A percentile compares a stretch with the other conserved stretches of the same genome.
Conservation (phyloP, 2,888 invertebrate genomes). For the Drosophila ustulata region DNA sequence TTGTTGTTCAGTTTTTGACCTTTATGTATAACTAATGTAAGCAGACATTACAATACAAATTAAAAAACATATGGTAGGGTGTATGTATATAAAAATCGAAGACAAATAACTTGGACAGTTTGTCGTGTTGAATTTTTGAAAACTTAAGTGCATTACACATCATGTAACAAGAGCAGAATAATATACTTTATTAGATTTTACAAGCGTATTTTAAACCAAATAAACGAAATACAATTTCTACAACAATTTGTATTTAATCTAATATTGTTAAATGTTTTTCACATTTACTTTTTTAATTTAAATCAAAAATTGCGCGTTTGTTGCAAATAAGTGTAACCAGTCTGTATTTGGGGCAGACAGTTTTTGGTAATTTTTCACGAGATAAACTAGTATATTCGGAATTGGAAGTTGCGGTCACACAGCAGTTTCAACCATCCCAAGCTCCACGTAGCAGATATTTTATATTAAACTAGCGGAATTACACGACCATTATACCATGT, state of each 20-base stretch:
- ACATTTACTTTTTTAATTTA: neutral
- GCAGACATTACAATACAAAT: constrained; percentile 37
- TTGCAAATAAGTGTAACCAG: neutral
- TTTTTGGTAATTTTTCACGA: neutral
- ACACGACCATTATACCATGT: constrained; percentile 28
- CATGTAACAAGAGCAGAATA: constrained; percentile 27
- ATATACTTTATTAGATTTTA: constrained; percentile 64
- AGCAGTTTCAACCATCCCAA: constrained; percentile 33
- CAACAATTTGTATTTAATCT: neutral
- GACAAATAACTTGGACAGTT: constrained; percentile 18
- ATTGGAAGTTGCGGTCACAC: constrained; percentile 24
- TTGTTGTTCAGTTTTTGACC: constrained; percentile 45
- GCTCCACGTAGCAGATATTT: constrained; percentile 41
- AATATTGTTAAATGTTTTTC: too few species aligned
- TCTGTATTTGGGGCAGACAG: neutral
- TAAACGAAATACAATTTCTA: constrained; percentile 77
- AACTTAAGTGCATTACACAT: constrained; percentile 67
- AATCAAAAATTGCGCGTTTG: neutral
- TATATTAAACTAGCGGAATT: constrained; percentile 11
- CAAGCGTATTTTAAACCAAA: constrained; percentile 76
- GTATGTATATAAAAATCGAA: constrained; percentile 17
- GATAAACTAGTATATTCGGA: neutral
- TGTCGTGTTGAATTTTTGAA: constrained; percentile 34
- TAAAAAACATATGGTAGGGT: constrained; percentile 18
- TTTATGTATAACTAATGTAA: constrained; percentile 29